phyloP scores from a whole-genome alignment of 2,888 invertebrate genomes.

The Eupithecia pulchellata region DNA sequence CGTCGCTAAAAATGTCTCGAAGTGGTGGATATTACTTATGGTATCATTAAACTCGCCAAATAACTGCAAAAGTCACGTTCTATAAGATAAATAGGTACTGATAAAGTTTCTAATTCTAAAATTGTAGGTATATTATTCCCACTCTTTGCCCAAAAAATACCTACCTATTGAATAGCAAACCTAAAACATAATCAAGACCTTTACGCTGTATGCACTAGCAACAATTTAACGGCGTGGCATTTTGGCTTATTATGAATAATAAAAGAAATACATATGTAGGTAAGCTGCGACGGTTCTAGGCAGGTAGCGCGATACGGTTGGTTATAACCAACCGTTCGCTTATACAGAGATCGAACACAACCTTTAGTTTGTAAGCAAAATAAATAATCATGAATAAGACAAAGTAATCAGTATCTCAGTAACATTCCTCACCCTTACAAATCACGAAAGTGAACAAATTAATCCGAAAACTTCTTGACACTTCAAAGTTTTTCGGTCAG shows the following conservation, averaged over 20 bases:
- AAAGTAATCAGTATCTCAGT: background rate
- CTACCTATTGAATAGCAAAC: background rate
- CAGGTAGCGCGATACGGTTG: background rate
- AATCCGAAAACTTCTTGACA: slow-evolving; percentile 35
- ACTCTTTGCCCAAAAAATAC: background rate
- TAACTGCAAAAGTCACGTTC: background rate
- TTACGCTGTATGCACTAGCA: background rate
- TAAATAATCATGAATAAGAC: too few relatives aligned
- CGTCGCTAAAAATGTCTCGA: slow-evolving; percentile 28
- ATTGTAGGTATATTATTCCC: background rate
- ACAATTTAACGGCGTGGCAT: background rate
- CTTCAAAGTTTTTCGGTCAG: slow-evolving; percentile 37
- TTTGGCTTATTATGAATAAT: too few relatives aligned
- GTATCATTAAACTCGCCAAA: background rate
- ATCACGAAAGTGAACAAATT: slow-evolving; percentile 25
- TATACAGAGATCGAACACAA: too few relatives aligned
- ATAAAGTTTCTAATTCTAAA: background rate
- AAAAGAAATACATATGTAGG: background rate
- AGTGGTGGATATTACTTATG: background rate
- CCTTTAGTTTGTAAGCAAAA: too few relatives aligned
- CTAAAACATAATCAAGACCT: background rate
- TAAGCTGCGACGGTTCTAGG: background rate
- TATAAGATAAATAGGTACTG: background rate
- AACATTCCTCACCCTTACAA: slow-evolving; percentile 12
- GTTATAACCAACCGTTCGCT: too few relatives aligned